Evolutionary conservation across 37 sponge, comb jelly and placozoan species (phyloP), one percentile per base, ranked within the genome.

Genomic region (Spongilla lacustris): DNA sequence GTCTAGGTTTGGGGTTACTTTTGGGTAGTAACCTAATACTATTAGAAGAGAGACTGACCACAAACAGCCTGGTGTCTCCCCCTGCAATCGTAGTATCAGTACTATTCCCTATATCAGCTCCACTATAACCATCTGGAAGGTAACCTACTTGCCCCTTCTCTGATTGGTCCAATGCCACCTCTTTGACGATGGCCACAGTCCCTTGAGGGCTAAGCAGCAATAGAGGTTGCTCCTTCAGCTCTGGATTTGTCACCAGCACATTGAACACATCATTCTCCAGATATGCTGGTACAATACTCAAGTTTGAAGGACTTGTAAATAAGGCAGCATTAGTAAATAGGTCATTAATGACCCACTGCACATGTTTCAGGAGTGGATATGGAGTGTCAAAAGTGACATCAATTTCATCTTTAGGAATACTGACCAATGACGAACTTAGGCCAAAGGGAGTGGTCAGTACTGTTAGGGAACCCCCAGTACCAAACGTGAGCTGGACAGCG

Each of bases 81-180:
- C 89, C 89, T 41, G 89, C 89, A 26, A 89, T 89, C 0, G 89
- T 83, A 11, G 83, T 78, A 23, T 67, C 34, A 1, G 89, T 89
- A 71, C 78, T 89, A 12, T 83, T 76, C 13, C 89, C 89, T 11
- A 89, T 68, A 30, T 82, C 69, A 17, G 89, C 36, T 31, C 69
- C 73, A 35, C 83, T 71, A 36, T 50, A 89, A 27, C 89, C 89
- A 77, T 89, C 89, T 13, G 89, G 89, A 33, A 89, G 70, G 30
- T 89, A 89, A 11, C 89, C 89, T 34, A 48, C 78, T 8, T 36
- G 33, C 32, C 78, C 84, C 66, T 89, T 89, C 37, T 89, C 89
- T 36, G 83, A 77, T 58, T 89, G 89, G 31, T 89, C 89, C 69
- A 89, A 36, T 30, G 30, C 24, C 4, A 83, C 38, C 71, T 89